These are phyloP conservation scores for Plutella xylostella DNA, from an alignment of 2,888 invertebrate genomes.

Conservation along the genomic window DNA sequence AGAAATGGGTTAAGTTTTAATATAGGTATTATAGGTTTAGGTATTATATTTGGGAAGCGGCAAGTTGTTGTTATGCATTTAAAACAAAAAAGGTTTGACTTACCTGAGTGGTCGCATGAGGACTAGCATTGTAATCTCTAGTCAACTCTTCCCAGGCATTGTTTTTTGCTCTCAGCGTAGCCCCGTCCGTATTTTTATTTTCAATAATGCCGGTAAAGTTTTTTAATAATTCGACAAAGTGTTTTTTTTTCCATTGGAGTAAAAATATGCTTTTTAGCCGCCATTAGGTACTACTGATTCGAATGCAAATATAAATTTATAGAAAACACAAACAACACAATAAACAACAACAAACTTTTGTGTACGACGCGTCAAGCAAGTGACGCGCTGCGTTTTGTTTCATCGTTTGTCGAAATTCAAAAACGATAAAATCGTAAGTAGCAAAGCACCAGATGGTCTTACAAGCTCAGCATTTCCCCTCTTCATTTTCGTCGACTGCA, in stretches of 20 bases:
- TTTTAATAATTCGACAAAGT: not conserved
- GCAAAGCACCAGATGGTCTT: no score
- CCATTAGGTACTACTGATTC: no score
- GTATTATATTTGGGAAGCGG: not conserved
- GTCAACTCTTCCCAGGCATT: not conserved
- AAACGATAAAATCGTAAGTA: no score
- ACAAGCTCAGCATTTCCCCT: no score
- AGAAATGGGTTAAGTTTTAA: not conserved
- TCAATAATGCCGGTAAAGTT: not conserved
- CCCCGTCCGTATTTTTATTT: constrained; percentile 1
- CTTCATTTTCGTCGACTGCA: no score
- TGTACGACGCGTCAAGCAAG: no score
- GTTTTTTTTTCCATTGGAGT: not conserved
- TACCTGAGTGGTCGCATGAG: constrained; percentile 2
- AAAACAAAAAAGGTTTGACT: not conserved
- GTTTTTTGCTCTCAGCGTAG: not conserved
- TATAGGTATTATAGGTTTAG: not conserved
- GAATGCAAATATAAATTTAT: no score
- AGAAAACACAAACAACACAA: no score
- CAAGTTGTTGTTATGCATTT: not conserved
- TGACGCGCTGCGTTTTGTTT: no score
- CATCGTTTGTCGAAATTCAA: no score
- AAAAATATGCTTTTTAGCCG: not conserved
- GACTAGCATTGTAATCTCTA: constrained; percentile 2
- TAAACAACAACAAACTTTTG: no score